Conservation (phyloP, 2,113 vertebrate genomes). For the Genyomyrus donnyi region DNA sequence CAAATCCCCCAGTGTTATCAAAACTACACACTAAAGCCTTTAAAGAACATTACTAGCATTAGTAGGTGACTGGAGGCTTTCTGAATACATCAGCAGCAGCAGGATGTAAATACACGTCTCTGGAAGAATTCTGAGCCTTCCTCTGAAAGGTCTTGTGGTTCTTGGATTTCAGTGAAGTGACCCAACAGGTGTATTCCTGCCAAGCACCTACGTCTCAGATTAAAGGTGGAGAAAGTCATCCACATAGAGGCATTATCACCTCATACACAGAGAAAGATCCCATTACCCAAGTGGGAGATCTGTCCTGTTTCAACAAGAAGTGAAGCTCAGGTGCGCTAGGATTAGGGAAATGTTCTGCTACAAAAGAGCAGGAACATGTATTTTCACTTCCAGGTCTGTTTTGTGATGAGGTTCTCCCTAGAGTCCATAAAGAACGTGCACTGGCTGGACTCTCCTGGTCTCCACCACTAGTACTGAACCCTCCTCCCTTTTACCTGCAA, state of each 20-base stretch:
- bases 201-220: conserved; percentile 16
- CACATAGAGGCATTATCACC: conserved; percentile 26
- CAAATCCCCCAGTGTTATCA: background rate
- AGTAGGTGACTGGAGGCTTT: background rate
- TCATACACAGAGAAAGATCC: conserved; percentile 24
- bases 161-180: conserved; percentile 12
- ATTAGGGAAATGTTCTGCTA: background rate
- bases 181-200: conserved; percentile 22
- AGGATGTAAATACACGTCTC: background rate
- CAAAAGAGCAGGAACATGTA: background rate
- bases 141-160: background rate
- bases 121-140: background rate
- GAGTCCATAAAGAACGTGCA: background rate
- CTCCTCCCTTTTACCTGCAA: background rate
- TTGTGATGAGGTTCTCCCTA: background rate
- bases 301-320: conserved; percentile 14
- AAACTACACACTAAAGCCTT: background rate
- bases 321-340: conserved; percentile 10
- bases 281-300: conserved; percentile 18
- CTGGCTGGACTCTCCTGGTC: background rate
- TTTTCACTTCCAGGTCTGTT: background rate
- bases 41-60: background rate
- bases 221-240: conserved; percentile 25
- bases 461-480: background rate
- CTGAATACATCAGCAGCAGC: background rate